These are phyloP conservation scores for Stercorarius parasiticus DNA, from an alignment of 2,113 vertebrate genomes.

Conservation along the genomic window DNA sequence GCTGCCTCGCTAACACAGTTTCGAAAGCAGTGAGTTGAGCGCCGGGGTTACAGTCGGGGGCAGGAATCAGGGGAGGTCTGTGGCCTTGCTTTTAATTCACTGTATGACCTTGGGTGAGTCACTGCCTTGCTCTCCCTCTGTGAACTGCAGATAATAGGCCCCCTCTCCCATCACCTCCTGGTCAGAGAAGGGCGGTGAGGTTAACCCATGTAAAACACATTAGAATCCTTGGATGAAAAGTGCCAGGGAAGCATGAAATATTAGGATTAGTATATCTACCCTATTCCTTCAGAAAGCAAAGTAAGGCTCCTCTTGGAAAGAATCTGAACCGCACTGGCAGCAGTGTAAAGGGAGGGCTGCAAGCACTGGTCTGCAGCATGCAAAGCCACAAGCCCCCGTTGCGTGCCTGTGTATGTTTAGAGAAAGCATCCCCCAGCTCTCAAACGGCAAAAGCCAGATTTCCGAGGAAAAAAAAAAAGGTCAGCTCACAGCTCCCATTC, in stretches of 20 bases:
- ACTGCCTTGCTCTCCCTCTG: neutral
- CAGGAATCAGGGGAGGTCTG: neutral
- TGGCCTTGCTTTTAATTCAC: slow-evolving; percentile 33
- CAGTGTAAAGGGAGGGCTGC: neutral
- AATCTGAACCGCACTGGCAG: neutral
- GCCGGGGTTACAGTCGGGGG: neutral
- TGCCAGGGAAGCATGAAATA: neutral
- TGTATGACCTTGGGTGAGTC: slow-evolving; percentile 35
- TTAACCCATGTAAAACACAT: slow-evolving; percentile 2
- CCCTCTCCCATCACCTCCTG: neutral
- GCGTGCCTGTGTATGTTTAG: neutral
- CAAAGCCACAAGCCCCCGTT: neutral
- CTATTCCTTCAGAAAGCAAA: neutral
- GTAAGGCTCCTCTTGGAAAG: neutral
- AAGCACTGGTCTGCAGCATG: neutral
- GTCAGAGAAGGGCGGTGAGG: neutral
- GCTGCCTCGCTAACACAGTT: neutral
- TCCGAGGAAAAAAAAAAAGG: neutral
- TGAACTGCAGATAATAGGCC: neutral
- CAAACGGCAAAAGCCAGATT: neutral
- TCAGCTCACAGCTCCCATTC: neutral
- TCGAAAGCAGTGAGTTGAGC: neutral
- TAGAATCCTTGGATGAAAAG: neutral
- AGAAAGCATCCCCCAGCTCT: neutral
- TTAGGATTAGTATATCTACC: neutral